Evolutionary conservation across 2,113 vertebrate genomes (phyloP).

Genomic region (Origma solitaria): DNA sequence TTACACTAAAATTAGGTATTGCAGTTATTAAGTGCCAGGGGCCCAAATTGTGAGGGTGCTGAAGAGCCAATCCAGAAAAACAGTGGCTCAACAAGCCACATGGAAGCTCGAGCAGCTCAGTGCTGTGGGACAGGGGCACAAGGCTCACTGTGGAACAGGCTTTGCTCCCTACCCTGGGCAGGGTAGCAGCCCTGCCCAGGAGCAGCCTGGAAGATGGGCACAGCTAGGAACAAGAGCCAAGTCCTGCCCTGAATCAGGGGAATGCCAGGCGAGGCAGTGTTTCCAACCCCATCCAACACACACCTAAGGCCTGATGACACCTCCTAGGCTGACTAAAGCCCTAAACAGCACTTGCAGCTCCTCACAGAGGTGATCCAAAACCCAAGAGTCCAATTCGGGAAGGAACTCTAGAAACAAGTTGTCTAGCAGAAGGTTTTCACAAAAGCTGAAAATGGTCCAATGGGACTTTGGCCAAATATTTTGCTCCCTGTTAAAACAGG

Average conservation of each 20-base stretch:
- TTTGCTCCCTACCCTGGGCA: too few species aligned
- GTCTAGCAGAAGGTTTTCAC: not conserved
- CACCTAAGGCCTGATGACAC: not conserved
- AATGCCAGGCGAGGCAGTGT: not conserved
- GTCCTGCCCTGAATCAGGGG: not conserved
- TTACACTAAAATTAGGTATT: not conserved
- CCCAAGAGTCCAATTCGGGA: not conserved
- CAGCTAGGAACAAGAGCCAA: not conserved
- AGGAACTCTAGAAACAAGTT: not conserved
- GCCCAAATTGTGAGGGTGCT: not conserved
- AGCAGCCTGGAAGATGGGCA: not conserved
- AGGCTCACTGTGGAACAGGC: not conserved
- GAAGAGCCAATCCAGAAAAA: not conserved
- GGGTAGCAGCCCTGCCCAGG: not conserved
- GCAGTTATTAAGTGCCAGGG: not conserved
- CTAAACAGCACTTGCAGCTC: not conserved
- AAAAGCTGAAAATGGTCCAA: not conserved
- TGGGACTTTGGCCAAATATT: conserved; percentile 17
- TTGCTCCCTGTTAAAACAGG: not conserved
- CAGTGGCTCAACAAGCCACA: not conserved
- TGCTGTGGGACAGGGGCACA: not conserved
- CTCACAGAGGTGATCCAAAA: not conserved
- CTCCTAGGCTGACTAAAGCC: not conserved
- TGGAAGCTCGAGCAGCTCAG: fast-evolving
- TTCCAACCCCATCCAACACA: not conserved